phyloP scores from a whole-genome alignment of 2,888 invertebrate species.

The Melanargia galathea region DNA sequence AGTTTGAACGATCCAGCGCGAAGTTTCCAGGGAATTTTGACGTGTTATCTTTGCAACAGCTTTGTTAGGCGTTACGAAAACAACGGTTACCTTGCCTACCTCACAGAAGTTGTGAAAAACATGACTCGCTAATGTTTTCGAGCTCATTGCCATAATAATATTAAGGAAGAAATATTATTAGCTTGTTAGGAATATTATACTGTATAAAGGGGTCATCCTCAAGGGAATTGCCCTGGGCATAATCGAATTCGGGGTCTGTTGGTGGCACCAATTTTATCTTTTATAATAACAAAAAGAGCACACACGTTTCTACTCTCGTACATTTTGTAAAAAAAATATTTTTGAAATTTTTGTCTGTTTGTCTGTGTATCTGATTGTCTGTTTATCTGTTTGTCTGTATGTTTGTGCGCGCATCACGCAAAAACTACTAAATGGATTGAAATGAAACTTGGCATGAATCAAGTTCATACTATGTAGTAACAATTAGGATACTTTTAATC shows the following conservation, averaged over 20 bases:
- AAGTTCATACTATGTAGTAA: too few species aligned
- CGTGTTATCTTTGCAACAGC: conserved; percentile 34
- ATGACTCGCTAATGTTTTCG: not conserved
- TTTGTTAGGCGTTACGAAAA: conserved; percentile 28
- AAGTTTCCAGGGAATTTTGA: conserved; percentile 31
- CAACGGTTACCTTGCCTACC: conserved; percentile 21
- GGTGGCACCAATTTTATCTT: not conserved
- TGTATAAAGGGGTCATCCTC: not conserved
- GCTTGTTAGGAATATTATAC: not conserved
- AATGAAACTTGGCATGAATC: too few species aligned
- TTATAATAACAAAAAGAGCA: too few species aligned
- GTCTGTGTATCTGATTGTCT: too few species aligned
- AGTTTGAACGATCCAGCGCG: conserved; percentile 26
- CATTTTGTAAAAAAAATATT: too few species aligned
- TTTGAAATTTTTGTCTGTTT: too few species aligned
- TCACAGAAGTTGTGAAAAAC: conserved; percentile 7
- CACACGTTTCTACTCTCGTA: too few species aligned
- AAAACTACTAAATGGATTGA: too few species aligned
- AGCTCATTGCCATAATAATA: not conserved
- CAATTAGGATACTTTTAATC: too few species aligned
- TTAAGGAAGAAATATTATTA: not conserved
- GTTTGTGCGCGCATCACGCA: too few species aligned
- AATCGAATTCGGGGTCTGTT: not conserved
- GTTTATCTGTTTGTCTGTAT: too few species aligned
- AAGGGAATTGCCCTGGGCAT: not conserved